phyloP scores from a whole-genome alignment of 2,113 vertebrate genomes.

The Pygoscelis adeliae region DNA sequence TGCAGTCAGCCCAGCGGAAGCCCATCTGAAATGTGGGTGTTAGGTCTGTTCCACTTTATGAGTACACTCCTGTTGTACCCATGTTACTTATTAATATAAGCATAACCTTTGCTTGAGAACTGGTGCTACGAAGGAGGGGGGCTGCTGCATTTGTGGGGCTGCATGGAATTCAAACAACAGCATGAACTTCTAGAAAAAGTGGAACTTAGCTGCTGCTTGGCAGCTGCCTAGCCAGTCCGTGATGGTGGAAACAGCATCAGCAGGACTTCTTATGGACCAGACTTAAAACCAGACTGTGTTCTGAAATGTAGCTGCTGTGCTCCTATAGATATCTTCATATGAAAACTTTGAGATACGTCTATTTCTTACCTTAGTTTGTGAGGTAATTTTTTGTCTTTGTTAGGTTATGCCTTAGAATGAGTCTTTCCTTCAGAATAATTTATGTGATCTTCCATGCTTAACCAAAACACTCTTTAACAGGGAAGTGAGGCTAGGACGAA shows the following conservation, averaged over 20 bases:
- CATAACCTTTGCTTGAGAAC: neutral
- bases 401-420: neutral
- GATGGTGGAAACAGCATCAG: neutral
- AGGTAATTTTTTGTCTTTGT: neutral
- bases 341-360: neutral
- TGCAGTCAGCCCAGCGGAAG: neutral
- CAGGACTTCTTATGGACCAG: neutral
- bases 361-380: neutral
- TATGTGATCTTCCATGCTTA: neutral
- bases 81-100: neutral
- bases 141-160: neutral
- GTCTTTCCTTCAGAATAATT: neutral
- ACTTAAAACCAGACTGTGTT: neutral
- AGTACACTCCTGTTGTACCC: neutral
- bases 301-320: neutral
- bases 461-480: constrained; percentile 66
- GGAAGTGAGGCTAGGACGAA: constrained; percentile 93
- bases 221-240: neutral
- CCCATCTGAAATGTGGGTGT: neutral
- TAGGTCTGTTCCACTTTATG: neutral
- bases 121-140: neutral
- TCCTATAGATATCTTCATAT: neutral
- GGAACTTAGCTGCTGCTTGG: neutral
- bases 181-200: neutral
- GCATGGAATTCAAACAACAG: neutral